Evolutionary conservation across 2,888 invertebrate genomes (phyloP).

Genomic region (Yponomeuta evonymella): DNA sequence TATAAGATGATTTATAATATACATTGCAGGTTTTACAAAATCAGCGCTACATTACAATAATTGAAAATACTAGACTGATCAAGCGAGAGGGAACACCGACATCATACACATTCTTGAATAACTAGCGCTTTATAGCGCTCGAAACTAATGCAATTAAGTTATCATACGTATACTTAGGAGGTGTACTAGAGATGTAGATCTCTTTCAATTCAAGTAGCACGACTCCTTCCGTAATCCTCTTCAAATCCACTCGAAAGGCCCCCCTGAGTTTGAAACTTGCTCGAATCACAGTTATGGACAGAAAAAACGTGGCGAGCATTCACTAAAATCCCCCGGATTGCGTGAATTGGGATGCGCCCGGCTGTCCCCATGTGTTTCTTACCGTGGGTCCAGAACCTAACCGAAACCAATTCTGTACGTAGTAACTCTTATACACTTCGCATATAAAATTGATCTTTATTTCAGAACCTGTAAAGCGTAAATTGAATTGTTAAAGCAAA

Average conservation of each 20-base stretch:
- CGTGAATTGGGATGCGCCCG: slow-evolving; percentile 45
- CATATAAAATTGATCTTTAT: slow-evolving; percentile 23
- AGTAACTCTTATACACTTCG: slow-evolving; percentile 20
- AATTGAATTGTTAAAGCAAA: slow-evolving; percentile 10
- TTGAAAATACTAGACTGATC: no score
- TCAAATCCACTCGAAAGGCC: not conserved
- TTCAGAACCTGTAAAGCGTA: rapidly evolving
- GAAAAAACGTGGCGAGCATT: not conserved
- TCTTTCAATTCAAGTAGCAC: no score
- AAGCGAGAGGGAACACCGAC: no score
- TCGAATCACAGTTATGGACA: slow-evolving; percentile 4
- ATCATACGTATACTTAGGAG: no score
- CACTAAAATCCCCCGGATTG: slow-evolving; percentile 52
- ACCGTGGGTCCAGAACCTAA: slow-evolving; percentile 56
- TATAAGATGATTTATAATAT: no score
- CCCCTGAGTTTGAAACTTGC: not conserved
- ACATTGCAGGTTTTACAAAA: no score
- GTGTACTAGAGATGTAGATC: no score
- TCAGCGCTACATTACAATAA: no score
- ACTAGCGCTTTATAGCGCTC: no score
- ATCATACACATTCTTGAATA: no score
- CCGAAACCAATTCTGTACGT: slow-evolving; percentile 23
- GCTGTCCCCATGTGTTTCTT: slow-evolving; percentile 59
- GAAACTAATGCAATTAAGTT: no score
- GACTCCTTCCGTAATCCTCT: no score